A percentile compares a stretch with the other conserved stretches of the same genome.
Evolutionary conservation across 2,113 vertebrate genomes (phyloP).

Genomic region (Struthio camelus): DNA sequence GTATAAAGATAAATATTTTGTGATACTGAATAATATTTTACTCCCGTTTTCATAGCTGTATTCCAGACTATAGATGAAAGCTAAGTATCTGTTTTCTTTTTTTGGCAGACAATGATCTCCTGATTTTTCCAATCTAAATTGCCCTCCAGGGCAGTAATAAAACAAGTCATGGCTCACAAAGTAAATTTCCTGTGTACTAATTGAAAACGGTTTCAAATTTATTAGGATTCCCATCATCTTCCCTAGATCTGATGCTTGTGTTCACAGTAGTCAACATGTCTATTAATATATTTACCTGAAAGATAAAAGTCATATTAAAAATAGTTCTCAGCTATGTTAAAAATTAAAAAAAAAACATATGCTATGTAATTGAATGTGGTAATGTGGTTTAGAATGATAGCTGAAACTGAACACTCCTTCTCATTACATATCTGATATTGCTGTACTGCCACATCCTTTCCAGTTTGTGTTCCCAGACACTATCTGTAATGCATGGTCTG

Average conservation of each 20-base stretch:
- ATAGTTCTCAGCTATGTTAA: neutral
- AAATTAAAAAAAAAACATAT: neutral
- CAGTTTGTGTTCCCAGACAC: neutral
- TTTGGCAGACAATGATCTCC: slow-evolving; percentile 55
- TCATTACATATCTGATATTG: neutral
- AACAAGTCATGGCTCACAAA: slow-evolving; percentile 63
- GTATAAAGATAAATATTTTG: slow-evolving; percentile 32
- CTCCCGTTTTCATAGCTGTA: slow-evolving; percentile 21
- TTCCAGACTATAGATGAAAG: slow-evolving; percentile 27
- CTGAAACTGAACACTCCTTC: neutral
- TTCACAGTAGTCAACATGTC: neutral
- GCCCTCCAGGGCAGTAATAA: slow-evolving; percentile 54
- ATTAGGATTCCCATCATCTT: slow-evolving; percentile 53
- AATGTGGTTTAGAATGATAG: neutral
- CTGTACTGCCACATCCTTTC: neutral
- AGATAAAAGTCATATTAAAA: slow-evolving; percentile 11
- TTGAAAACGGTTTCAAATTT: slow-evolving; percentile 67
- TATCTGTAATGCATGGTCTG: neutral
- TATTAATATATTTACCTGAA: slow-evolving; percentile 31
- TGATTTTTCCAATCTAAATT: slow-evolving; percentile 67
- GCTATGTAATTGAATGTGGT: neutral
- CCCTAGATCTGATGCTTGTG: slow-evolving; percentile 14
- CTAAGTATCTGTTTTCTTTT: slow-evolving; percentile 55
- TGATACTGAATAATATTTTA: slow-evolving; percentile 32
- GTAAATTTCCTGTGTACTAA: slow-evolving; percentile 70